Evolutionary conservation across 2,888 invertebrate genomes (phyloP), one percentile per base, ranked within the genome.

Genomic region (Hermaeophaga mercurialis): DNA sequence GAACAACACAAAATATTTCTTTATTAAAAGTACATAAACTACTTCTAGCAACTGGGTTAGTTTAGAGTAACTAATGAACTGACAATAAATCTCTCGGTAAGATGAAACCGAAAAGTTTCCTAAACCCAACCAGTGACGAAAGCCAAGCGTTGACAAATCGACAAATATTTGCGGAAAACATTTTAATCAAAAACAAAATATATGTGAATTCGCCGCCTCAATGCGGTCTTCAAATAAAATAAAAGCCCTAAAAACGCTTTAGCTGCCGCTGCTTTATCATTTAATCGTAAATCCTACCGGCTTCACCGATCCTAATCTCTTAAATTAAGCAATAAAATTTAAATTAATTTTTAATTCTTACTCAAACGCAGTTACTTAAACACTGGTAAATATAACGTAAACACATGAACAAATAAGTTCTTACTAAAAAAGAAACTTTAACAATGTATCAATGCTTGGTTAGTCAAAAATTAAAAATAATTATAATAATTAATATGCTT

Each of bases 321-420:
- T 39, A 50, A 61, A 63, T 63, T 53, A 48, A 63, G 62, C 56
- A 60, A 63, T 63, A 63, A 63, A 63, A 63, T 60, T 56, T 55
- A 63, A 63, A 63, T 63, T 63, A 63, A 63, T 56, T 56, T 58
- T 63, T 60, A 63, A 63, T 60, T 63, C 62, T 56, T 60, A 46
- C 54, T 56, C 62, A 63, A 63, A 63, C 56, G 56, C 47, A n/a
- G n/a, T n/a, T n/a, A n/a, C n/a, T n/a, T n/a, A n/a, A n/a, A n/a
- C n/a, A n/a, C n/a, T 19, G 41, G 17, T 17, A 38, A 38, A 15
- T 38, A 14, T 1, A 15, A 9, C 12, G 14, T 9, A 15, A 7
- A 38, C 5, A 18, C 12, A 14, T 15, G n/a, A 9, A 9, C n/a
- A 28, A 28, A 28, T 28, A 28, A 28, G 2, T n/a, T n/a, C n/a